These are phyloP conservation scores for Leptinotarsa rubiginosa DNA, from an alignment of 2,888 invertebrate species.

Conservation along the genomic window DNA sequence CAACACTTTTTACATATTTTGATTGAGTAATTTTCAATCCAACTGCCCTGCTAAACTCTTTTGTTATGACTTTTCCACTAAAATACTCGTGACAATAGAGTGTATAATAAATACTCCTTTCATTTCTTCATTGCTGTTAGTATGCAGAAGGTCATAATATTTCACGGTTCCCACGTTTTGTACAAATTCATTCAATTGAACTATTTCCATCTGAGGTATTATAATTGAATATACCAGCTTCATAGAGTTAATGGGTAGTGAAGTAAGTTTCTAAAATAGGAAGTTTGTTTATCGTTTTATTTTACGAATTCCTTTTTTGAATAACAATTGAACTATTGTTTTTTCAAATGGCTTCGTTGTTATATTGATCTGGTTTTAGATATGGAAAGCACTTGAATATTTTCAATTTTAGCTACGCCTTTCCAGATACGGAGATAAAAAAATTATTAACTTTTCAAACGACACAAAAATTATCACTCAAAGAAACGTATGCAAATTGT, in stretches of 20 bases:
- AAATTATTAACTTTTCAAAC: too few species aligned
- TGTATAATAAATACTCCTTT: too few species aligned
- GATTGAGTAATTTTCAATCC: too few species aligned
- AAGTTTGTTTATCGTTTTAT: not conserved
- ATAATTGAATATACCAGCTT: slow-evolving; percentile 5
- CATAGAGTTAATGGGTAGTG: not conserved
- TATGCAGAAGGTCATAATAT: not conserved
- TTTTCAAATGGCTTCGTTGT: not conserved
- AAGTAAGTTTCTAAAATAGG: not conserved
- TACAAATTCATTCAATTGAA: not conserved
- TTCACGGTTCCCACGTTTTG: slow-evolving; percentile 8
- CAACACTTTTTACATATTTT: too few species aligned
- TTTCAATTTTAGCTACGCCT: too few species aligned
- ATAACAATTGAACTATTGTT: not conserved
- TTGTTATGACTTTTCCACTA: too few species aligned
- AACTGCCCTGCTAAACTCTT: too few species aligned
- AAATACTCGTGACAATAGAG: too few species aligned
- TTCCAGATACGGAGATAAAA: too few species aligned
- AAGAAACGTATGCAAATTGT: too few species aligned
- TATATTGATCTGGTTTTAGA: not conserved
- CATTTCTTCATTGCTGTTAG: not conserved
- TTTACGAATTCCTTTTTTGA: not conserved
- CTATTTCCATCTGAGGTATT: not conserved
- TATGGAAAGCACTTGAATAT: too few species aligned
- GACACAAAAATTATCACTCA: too few species aligned